Conservation (phyloP, 2,113 vertebrate genomes). For the Cranoglanis bouderius region DNA sequence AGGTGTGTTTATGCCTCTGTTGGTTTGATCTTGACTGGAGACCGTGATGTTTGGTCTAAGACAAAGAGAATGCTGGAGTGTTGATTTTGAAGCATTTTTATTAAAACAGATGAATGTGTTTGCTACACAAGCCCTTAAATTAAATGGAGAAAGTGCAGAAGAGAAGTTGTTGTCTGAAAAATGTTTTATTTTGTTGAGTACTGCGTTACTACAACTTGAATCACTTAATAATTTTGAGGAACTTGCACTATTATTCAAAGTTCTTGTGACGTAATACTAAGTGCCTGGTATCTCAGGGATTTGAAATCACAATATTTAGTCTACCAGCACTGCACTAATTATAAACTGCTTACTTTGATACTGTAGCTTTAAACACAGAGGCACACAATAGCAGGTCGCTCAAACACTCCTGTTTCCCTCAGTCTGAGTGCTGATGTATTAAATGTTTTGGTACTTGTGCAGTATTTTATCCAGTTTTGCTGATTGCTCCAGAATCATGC, state of each 20-base stretch:
- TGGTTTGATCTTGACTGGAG: conserved; percentile 1
- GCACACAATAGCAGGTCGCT: background rate
- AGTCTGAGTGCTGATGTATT: background rate
- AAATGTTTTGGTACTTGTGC: background rate
- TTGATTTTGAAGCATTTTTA: background rate
- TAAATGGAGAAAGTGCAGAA: background rate
- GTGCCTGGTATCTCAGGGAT: conserved; percentile 70
- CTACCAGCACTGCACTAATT: conserved; percentile 35
- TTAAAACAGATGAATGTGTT: background rate
- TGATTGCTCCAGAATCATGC: background rate
- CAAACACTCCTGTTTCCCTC: background rate
- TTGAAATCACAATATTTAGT: conserved; percentile 51
- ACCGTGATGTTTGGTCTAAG: background rate
- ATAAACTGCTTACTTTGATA: background rate
- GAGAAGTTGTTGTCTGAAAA: background rate
- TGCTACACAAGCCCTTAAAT: background rate
- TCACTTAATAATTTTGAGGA: background rate
- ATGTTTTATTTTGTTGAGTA: background rate
- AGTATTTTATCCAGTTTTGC: conserved; percentile 4
- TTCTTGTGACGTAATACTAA: conserved; percentile 43
- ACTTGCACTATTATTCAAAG: background rate
- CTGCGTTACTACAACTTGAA: background rate
- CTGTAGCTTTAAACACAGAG: background rate
- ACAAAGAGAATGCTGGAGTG: background rate
- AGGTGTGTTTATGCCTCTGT: conserved; percentile 9